Evolutionary conservation across 1,140 invertebrate species (phyloP).

Genomic region (Lysiphlebus fabarum): DNA sequence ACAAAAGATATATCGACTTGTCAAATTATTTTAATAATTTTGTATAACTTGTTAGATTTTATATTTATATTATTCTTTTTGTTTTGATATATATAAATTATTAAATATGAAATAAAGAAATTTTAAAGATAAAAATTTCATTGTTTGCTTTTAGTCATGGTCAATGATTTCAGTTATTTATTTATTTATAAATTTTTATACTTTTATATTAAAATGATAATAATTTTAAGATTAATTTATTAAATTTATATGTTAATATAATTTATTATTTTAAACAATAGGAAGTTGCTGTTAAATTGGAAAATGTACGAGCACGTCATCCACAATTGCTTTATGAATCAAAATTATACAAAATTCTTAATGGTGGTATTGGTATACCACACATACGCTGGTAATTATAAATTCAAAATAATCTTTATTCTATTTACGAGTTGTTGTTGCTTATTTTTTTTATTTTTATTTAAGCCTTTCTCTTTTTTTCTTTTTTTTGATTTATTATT

Average conservation of each 20-base stretch:
- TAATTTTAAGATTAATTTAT: neutral
- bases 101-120: neutral
- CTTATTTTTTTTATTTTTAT: neutral
- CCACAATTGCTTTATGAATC: slow-evolving; percentile 95
- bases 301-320: slow-evolving; percentile 87
- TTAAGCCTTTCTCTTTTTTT: neutral
- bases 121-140: too few species aligned
- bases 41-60: too few species aligned
- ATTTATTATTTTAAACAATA: slow-evolving; percentile 53
- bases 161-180: neutral
- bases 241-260: neutral
- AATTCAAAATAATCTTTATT: slow-evolving; percentile 8
- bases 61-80: too few species aligned
- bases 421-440: neutral
- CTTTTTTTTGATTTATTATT: too few species aligned
- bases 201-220: neutral
- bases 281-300: slow-evolving; percentile 96
- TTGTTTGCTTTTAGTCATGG: neutral
- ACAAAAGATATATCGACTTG: too few species aligned
- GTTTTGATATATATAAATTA: too few species aligned
- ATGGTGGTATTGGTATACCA: slow-evolving; percentile 93
- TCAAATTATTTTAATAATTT: too few species aligned
- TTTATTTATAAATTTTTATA: neutral
- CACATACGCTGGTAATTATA: slow-evolving; percentile 74
- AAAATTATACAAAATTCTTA: slow-evolving; percentile 89